Conservation (phyloP, 53 echinoderm and acorn worm species). For the Holothuria leucospilota region DNA sequence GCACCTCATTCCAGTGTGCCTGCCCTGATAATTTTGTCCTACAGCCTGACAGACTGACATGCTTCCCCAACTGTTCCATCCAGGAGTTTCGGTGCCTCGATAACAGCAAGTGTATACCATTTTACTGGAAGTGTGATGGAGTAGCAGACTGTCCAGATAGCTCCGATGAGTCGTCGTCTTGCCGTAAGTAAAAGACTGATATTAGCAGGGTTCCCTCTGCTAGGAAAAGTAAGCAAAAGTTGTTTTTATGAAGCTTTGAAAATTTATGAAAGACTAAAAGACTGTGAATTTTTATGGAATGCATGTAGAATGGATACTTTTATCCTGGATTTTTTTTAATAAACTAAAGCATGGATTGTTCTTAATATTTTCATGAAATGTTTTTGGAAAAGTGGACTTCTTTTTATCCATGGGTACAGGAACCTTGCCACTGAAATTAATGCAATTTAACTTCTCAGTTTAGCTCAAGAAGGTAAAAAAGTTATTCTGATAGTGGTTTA, state of each 20-base stretch:
- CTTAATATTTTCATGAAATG: too few relatives aligned
- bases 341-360: too few relatives aligned
- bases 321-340: too few relatives aligned
- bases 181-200: conserved; percentile 69
- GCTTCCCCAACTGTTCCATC: conserved; percentile 72
- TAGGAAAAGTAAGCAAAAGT: neutral
- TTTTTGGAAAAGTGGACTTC: too few relatives aligned
- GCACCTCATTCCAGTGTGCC: conserved; percentile 67
- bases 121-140: conserved; percentile 86
- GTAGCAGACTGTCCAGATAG: conserved; percentile 78
- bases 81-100: conserved; percentile 75
- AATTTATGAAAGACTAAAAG: neutral
- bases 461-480: too few relatives aligned
- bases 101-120: conserved; percentile 82
- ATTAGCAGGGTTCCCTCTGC: neutral
- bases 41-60: conserved; percentile 45
- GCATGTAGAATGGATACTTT: too few relatives aligned
- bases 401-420: too few relatives aligned
- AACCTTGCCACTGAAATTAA: too few relatives aligned
- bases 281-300: too few relatives aligned
- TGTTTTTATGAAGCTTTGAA: neutral
- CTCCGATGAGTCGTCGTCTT: conserved; percentile 79
- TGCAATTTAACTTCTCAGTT: too few relatives aligned
- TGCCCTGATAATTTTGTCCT: conserved; percentile 90
- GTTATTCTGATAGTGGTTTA: too few relatives aligned